Evolutionary conservation across 2,888 invertebrate species (phyloP), one percentile per base, ranked within the genome.

Genomic region (Folsomia manolachei): DNA sequence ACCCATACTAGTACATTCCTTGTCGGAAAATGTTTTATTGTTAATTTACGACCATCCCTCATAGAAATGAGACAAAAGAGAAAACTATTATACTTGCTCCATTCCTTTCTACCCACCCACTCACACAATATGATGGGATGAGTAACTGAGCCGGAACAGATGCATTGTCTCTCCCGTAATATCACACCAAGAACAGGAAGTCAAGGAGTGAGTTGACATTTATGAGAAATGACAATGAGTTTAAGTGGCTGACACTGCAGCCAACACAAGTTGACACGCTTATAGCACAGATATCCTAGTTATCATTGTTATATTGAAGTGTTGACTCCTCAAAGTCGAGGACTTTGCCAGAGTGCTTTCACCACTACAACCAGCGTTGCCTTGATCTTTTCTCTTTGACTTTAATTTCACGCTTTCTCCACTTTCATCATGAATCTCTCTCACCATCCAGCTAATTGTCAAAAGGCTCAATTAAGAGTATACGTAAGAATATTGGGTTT

Each of bases 381-480:
- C 39, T n/a, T 39, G 39, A 39, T 39, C 39, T 39, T 39, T n/a
- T 39, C 39, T 39, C 39, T 39, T 39, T 39, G 39, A 39, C 39
- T 39, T 39, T 4, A 56, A 7, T 56, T 19, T 56, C 56, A 56
- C 51, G 69, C 69, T 51, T 27, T 62, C 68, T 19, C 68, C 27
- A 64, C 51, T 66, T 56, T 56, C 56, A 18, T 19, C 21, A 19
- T 51, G 9, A 51, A 9, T 9, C 51, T 51, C 53, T 52, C 66
- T 68, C 60, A 63, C 60, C 51, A 23, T 69, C 14, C 63, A 83
- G 83, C 83, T 51, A 84, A 84, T 75, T 85, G 85, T 78, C 82
- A 83, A 24, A 81, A 83, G 27, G 84, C 84, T 19, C 82, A 83
- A 39, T 78, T 85, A 67, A 82, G 82, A 11, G 81, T 85, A 61